phyloP scores from a whole-genome alignment of 2,888 invertebrate species.

The Lobophora halterata region DNA sequence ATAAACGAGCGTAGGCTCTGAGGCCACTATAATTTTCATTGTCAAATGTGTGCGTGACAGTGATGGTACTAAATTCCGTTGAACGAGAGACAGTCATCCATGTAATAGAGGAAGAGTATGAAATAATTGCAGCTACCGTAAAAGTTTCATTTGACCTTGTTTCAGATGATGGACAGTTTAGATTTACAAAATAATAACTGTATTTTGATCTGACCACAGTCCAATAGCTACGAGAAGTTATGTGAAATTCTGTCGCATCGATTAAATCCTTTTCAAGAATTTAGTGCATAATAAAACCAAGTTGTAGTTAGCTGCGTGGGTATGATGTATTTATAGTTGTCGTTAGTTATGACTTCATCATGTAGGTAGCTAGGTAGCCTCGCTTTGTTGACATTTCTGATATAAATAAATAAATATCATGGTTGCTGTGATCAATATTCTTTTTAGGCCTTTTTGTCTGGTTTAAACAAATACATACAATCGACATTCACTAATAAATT shows the following conservation, averaged over 20 bases:
- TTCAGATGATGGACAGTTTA: slow-evolving; percentile 19
- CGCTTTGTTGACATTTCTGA: slow-evolving; percentile 48
- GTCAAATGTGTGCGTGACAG: slow-evolving; percentile 42
- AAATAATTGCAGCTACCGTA: slow-evolving; percentile 39
- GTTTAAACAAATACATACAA: slow-evolving; percentile 28
- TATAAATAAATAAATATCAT: slow-evolving; percentile 33
- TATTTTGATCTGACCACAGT: slow-evolving; percentile 10
- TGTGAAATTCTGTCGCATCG: slow-evolving; percentile 18
- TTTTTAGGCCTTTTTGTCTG: slow-evolving; percentile 26
- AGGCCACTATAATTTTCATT: slow-evolving; percentile 52
- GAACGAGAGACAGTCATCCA: slow-evolving; percentile 35
- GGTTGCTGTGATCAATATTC: slow-evolving; percentile 31
- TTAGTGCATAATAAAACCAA: slow-evolving; percentile 49
- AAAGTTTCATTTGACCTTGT: slow-evolving; percentile 34
- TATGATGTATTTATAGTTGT: slow-evolving; percentile 62
- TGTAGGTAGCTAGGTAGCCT: too few relatives aligned
- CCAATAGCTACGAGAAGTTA: slow-evolving; percentile 9
- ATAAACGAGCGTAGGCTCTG: slow-evolving; percentile 54
- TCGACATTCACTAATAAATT: slow-evolving; percentile 18
- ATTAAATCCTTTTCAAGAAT: slow-evolving; percentile 30
- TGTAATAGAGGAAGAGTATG: slow-evolving; percentile 43
- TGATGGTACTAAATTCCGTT: slow-evolving; percentile 42
- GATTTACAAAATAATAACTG: slow-evolving; percentile 17
- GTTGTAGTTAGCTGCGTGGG: slow-evolving; percentile 59
- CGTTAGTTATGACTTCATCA: slow-evolving; percentile 71